Base-by-base conservation (phyloP, 2,797 vertebrate species). In the Hydrocynus forskahlii region DNA sequence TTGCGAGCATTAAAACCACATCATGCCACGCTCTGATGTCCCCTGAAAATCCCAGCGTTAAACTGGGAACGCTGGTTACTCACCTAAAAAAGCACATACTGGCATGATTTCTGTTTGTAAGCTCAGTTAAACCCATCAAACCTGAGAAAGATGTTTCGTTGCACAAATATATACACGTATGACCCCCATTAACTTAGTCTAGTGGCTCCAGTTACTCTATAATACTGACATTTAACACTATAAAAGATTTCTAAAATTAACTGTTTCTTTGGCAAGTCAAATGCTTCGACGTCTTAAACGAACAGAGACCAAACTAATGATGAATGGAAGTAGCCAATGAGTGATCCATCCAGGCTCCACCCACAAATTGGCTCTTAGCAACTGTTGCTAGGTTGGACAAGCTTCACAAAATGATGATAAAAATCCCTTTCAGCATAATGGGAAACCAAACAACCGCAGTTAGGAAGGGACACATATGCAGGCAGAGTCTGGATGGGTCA, bases 221-320 rank as follows among this genome's bases (percentile, higher is more conserved):
- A 80, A 85, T 60, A 83, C 74, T 75, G 78, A 59, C 71, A 52
- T 59, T 76, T 69, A 45, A 85, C 85, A 67, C 63, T 52, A 84
- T 12, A 62, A 63, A 68, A 87, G 83, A 63, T 69, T 10, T 21
- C 29, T 21, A 55, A 25, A 55, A 38, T 57, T 23, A 19, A 35
- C 35, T 0, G 0, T 62, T 40, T 74, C 5, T 43, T 43, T 63
- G 59, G 54, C 38, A 40, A 5, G 25, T 9, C 57, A 23, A 43
- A 48, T 23, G 21, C 38, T 29, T 16, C 35, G 17, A 19, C 63
- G 5, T 66, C 16, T 40, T 38, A 66, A 40, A 40, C 9, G 38
- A 16, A 29, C 12, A 66, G 5, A 67, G 23, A 12, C 1, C 35
- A 35, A 35, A 35, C 35, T 35, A 35, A 35, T 35, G 35, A 35